Base-by-base conservation (phyloP, 1,140 invertebrate species). In the honey bee (Apis mellifera) region DNA sequence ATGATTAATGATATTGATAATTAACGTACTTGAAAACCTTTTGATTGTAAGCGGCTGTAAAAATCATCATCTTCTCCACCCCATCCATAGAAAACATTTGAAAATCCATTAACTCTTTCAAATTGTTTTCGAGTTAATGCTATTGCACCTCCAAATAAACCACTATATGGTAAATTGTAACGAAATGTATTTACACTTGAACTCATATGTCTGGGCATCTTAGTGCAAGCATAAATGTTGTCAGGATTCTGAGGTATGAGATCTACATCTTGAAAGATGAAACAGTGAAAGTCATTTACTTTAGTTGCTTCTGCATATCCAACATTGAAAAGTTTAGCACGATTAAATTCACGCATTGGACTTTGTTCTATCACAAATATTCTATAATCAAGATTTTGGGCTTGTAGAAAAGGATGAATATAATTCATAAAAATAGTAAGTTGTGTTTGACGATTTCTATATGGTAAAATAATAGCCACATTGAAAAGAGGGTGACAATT, bases 231-330 rank as follows among this genome's bases (percentile, higher is more conserved):
- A 94, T 99, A 99, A 69, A 99, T 95, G 94, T 99, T 99, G 7
- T 96, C 96, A 77, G 96, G 95, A 93, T 97, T 97, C 85, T 99
- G 95, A 17, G 99, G 99, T 78, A 99, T 95, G 26, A 99, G 93
- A 94, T 99, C 98, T 64, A 99, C 97, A 92, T 99, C 98, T 93
- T 99, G 98, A 89, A 99, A 97, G 72, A 99, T 96, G 69, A 99
- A 96, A 91, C 99, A 99, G 48, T 97, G 96, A 93, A 96, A 98
- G 69, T 96, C 95, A 78, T 95, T 95, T 55, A 96, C 95, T 85
- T 95, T 95, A 52, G 95, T 92, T 0, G 98, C 97, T 89, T 98
- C 96, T 9, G 95, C 92, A 84, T 98, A 98, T 2, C 98, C 99
- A 84, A 98, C 96, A 92, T 99, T 99, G 89, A 99, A 97, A 13